These are phyloP conservation scores for Pissodes strobi DNA, from an alignment of 1,140 invertebrate genomes.

Conservation along the genomic window DNA sequence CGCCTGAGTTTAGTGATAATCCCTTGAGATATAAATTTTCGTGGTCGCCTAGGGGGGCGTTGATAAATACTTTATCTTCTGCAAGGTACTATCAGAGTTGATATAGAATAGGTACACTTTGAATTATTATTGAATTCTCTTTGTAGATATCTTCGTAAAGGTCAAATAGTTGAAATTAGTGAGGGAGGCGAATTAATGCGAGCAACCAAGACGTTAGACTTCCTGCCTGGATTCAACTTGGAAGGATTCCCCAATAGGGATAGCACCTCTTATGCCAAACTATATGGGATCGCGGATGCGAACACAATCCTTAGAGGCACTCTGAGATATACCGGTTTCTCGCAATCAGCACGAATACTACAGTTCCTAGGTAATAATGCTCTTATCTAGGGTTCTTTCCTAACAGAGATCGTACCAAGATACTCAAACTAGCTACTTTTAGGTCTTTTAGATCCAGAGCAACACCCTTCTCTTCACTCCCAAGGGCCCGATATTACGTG, in stretches of 20 bases:
- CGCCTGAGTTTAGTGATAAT: conserved; percentile 93
- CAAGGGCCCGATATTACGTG: conserved; percentile 96
- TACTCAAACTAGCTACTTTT: too few relatives aligned
- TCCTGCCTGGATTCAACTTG: conserved; percentile 94
- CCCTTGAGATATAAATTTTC: conserved; percentile 97
- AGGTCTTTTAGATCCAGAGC: conserved; percentile 85
- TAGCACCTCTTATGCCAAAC: conserved; percentile 83
- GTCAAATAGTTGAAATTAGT: conserved; percentile 86
- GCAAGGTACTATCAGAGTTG: conserved; percentile 85
- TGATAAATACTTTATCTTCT: conserved; percentile 85
- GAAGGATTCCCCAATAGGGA: conserved; percentile 97
- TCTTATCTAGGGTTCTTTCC: too few relatives aligned
- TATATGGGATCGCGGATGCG: conserved; percentile 87
- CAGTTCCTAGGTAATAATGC: conserved; percentile 72
- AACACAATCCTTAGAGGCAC: conserved; percentile 84
- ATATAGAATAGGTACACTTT: too few relatives aligned
- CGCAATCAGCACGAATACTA: conserved; percentile 83
- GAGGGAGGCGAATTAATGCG: conserved; percentile 89
- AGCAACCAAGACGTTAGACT: conserved; percentile 75
- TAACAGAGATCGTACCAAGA: conserved; percentile 95
- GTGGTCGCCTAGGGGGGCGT: conserved; percentile 90
- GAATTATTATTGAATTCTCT: too few relatives aligned
- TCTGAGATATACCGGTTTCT: conserved; percentile 72
- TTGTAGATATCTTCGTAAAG: too few relatives aligned
- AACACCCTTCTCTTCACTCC: conserved; percentile 87